These are phyloP conservation scores for Cyclophora punctaria DNA, from an alignment of 2,888 invertebrate genomes.

Conservation along the genomic window DNA sequence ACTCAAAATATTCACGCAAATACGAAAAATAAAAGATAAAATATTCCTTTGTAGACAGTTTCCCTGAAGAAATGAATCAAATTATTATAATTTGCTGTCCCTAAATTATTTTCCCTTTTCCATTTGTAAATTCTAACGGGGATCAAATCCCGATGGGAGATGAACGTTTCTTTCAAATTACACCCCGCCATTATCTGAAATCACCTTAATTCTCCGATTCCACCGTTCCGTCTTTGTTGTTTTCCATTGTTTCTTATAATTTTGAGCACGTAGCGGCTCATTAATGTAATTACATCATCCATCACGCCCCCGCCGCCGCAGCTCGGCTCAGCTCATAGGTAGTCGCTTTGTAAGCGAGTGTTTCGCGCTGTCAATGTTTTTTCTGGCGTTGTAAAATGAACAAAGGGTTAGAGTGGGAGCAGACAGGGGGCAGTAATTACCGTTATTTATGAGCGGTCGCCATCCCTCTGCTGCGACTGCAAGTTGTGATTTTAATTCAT, in stretches of 20 bases:
- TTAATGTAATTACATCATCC: constrained; percentile 34
- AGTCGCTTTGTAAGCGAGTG: constrained; percentile 19
- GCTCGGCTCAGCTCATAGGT: constrained; percentile 26
- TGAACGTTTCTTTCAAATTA: constrained; percentile 32
- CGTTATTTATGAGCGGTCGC: constrained; percentile 69
- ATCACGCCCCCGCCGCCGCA: constrained; percentile 22
- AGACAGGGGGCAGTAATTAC: constrained; percentile 50
- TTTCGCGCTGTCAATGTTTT: constrained; percentile 30
- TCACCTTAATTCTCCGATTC: constrained; percentile 25
- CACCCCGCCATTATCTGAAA: constrained; percentile 35
- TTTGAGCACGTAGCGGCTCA: constrained; percentile 32
- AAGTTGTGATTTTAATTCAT: constrained; percentile 71
- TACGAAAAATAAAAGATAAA: constrained; percentile 17
- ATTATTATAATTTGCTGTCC: constrained; percentile 26
- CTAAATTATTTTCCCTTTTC: constrained; percentile 18
- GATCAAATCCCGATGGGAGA: constrained; percentile 25
- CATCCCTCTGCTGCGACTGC: constrained; percentile 54
- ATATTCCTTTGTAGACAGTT: constrained; percentile 17
- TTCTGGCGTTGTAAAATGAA: constrained; percentile 35
- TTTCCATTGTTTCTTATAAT: constrained; percentile 19
- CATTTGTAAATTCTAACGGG: constrained; percentile 18
- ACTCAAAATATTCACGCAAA: constrained; percentile 10
- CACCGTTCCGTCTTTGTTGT: constrained; percentile 25
- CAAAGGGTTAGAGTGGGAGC: constrained; percentile 30
- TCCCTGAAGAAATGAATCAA: constrained; percentile 18